Percentiles rank a stretch among this genome's conserved stretches.
These are phyloP conservation scores for Fistularia commersonii DNA, from an alignment of 2,797 vertebrate genomes.

Conservation along the genomic window DNA sequence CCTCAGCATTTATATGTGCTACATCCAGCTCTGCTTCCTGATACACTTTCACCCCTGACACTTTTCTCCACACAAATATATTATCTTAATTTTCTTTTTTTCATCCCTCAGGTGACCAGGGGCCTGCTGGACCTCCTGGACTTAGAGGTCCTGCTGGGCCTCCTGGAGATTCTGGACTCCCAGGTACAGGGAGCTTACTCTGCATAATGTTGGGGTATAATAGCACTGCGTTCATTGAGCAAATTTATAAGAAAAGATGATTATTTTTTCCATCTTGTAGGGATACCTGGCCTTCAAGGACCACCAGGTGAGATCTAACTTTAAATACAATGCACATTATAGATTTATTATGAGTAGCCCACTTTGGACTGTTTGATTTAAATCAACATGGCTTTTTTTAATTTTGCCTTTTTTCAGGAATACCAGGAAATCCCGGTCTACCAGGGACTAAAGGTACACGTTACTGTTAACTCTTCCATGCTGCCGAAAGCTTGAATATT, in stretches of 20 bases:
- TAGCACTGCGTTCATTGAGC: neutral
- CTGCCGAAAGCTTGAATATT: neutral
- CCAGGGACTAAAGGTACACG: slow-evolving; percentile 84
- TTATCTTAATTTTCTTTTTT: slow-evolving; percentile 1
- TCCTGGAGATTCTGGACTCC: slow-evolving; percentile 81
- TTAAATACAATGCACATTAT: neutral
- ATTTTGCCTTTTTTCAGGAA: slow-evolving; percentile 68
- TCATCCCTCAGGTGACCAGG: slow-evolving; percentile 82
- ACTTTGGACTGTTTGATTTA: slow-evolving; percentile 1
- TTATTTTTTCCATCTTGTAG: slow-evolving; percentile 57
- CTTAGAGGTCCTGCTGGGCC: slow-evolving; percentile 83
- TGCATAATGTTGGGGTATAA: neutral
- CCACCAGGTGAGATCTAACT: slow-evolving; percentile 82
- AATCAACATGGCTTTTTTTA: neutral
- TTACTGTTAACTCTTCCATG: neutral
- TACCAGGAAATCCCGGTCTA: slow-evolving; percentile 84
- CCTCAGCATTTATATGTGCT: no score
- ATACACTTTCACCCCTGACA: no score
- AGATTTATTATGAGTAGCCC: no score
- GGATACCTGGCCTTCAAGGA: slow-evolving; percentile 85
- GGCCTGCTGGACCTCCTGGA: slow-evolving; percentile 82
- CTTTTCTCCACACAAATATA: no score
- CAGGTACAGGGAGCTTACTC: slow-evolving; percentile 75
- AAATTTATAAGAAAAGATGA: slow-evolving; percentile 1
- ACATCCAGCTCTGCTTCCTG: no score